Percentiles rank a stretch among this genome's conserved stretches.
These are phyloP conservation scores for Calephelis virginiensis DNA, from an alignment of 1,140 invertebrate genomes.

Conservation along the genomic window DNA sequence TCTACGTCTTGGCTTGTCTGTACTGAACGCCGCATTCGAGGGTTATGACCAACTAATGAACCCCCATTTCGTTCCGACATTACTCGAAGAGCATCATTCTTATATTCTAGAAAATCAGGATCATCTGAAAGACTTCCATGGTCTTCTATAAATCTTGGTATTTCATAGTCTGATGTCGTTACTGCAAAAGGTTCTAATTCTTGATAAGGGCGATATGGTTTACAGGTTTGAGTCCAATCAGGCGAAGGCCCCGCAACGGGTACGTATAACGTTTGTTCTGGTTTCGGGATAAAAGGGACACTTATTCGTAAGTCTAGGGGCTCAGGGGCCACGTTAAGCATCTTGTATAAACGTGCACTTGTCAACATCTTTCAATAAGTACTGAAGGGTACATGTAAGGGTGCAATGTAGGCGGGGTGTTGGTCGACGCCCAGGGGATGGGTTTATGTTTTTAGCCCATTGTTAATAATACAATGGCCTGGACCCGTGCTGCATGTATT, in stretches of 20 bases:
- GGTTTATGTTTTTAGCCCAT: neutral
- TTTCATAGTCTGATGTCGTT: neutral
- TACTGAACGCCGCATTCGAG: conserved; percentile 5
- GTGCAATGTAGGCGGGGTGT: neutral
- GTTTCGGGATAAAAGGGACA: neutral
- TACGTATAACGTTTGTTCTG: neutral
- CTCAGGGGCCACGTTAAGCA: neutral
- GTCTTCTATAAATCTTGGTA: neutral
- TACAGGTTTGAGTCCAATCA: neutral
- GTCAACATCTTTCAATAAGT: neutral
- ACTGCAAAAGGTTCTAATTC: neutral
- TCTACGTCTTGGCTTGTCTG: neutral
- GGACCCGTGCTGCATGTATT: no score
- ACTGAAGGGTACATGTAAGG: neutral
- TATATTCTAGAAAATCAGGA: neutral
- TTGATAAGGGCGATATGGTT: neutral
- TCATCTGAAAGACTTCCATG: conserved; percentile 11
- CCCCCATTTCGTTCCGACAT: conserved; percentile 2
- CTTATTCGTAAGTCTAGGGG: neutral
- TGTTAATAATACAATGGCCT: no score
- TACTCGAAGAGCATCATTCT: conserved; percentile 1
- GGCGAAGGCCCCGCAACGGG: neutral
- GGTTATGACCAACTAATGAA: conserved; percentile 8
- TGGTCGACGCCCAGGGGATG: neutral
- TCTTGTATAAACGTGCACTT: neutral